phyloP scores from a whole-genome alignment of 92 coral and sea anemone genomes.

The Zoanthus sansibaricus region DNA sequence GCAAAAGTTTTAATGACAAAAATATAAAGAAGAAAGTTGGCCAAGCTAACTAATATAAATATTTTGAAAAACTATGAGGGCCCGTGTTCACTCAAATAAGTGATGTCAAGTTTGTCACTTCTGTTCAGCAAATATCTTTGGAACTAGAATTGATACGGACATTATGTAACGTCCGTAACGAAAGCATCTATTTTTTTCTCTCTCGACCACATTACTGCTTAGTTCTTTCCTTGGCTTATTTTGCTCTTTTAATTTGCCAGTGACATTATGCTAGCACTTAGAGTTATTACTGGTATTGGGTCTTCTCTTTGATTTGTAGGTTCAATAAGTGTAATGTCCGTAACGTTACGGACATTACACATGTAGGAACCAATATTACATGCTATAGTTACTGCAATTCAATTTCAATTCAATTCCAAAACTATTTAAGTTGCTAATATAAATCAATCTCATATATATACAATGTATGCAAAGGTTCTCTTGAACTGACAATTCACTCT shows the following conservation, averaged over 20 bases:
- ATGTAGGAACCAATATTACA: background rate
- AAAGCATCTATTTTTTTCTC: background rate
- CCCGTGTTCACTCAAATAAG: background rate
- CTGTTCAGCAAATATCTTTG: background rate
- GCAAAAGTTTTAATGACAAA: conserved; percentile 19
- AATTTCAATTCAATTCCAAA: too few species aligned
- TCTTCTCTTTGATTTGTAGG: background rate
- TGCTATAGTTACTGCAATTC: conserved; percentile 4
- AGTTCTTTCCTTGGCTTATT: background rate
- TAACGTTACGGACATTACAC: conserved; percentile 25
- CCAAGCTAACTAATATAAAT: conserved; percentile 1
- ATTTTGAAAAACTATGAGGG: conserved; percentile 11
- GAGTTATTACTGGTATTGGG: background rate
- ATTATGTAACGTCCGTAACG: background rate
- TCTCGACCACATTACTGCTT: background rate
- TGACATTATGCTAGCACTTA: background rate
- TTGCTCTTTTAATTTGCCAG: conserved; percentile 12
- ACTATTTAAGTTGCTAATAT: too few species aligned
- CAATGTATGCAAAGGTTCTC: conserved; percentile 31
- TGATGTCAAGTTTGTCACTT: background rate
- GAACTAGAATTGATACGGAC: conserved; percentile 9
- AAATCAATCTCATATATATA: too few species aligned
- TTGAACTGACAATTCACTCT: conserved; percentile 1
- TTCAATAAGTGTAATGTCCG: background rate
- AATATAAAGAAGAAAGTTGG: conserved; percentile 4